Conservation (phyloP, 2,888 invertebrate genomes). For the Linnaemya tessellans region DNA sequence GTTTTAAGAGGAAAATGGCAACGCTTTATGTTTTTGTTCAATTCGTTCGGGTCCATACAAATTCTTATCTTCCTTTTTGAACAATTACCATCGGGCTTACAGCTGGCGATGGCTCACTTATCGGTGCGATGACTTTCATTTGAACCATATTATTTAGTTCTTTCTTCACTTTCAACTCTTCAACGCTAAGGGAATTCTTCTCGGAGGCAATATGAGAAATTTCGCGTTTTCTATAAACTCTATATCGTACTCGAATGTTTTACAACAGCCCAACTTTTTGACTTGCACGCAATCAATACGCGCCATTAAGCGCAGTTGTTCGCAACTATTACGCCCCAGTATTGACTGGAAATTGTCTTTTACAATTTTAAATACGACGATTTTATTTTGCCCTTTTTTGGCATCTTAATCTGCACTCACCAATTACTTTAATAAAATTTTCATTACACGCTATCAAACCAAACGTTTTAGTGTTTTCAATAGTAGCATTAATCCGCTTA, state of each 20-base stretch:
- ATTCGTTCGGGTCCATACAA: conserved; percentile 58
- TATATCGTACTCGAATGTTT: conserved; percentile 39
- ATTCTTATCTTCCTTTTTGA: conserved; percentile 51
- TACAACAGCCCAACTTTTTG: conserved; percentile 6
- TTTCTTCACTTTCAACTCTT: conserved; percentile 52
- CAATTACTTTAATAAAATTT: conserved; percentile 25
- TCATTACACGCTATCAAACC: conserved; percentile 18
- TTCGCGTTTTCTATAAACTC: conserved; percentile 62
- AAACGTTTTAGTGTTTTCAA: conserved; percentile 11
- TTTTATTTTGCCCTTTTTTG: conserved; percentile 18
- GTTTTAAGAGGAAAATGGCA: conserved; percentile 54
- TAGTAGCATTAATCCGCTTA: conserved; percentile 10
- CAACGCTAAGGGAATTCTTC: conserved; percentile 65
- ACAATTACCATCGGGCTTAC: conserved; percentile 65
- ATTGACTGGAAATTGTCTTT: conserved; percentile 35
- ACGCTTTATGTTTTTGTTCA: conserved; percentile 56
- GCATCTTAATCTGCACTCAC: conserved; percentile 22
- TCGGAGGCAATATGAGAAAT: conserved; percentile 63
- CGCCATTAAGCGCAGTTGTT: conserved; percentile 26
- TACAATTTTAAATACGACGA: conserved; percentile 25
- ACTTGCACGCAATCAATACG: conserved; percentile 19
- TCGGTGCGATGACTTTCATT: too few relatives aligned
- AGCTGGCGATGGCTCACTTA: too few relatives aligned
- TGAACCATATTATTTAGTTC: too few relatives aligned
- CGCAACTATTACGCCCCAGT: conserved; percentile 27